Evolutionary conservation across 2,113 vertebrate species (phyloP), one percentile per base, ranked within the genome.

Genomic region (Henicopernis longicauda): DNA sequence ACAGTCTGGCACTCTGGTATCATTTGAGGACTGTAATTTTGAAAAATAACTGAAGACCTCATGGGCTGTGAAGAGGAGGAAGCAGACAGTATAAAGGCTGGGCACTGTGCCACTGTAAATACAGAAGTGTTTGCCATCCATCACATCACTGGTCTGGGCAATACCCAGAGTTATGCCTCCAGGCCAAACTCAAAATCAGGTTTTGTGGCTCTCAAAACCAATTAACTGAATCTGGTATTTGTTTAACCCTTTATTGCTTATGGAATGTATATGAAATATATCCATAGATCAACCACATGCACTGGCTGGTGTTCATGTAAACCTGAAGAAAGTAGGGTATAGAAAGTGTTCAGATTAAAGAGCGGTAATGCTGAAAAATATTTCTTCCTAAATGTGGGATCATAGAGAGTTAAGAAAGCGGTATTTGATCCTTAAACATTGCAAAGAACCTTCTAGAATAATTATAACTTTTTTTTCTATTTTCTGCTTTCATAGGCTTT

Each of bases 101-200:
- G 88, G 94, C 93, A 82, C n/a, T 7, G 42, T 61, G 92, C 88
- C 91, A 97, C 25, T 50, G 42, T 61, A 96, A 82, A 96, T 87
- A 63, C 26, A 88, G 62, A 93, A 97, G 73, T 79, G 65, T 97
- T 97, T 96, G 86, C 63, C 85, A 89, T 96, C 61, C 87, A 80
- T 90, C 93, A 84, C 29, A 86, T 47, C 71, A 19, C 54, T 90
- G 92, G 50, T 80, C 91, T 91, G 72, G 76, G 95, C 82, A 90
- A 71, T 95, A 86, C 87, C 16, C 90, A 38, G 67, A 82, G 63
- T 69, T n/a, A 59, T 72, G 42, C 77, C 89, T 93, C 25, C 65
- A 83, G 87, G 67, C 62, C 79, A 86, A 84, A 57, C 32, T 78
- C 70, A 63, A 90, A 93, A 93, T 69, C 82, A 58, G 86, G 77